phyloP scores from a whole-genome alignment of 2,797 vertebrate species.

The Enteromius treurensis region DNA sequence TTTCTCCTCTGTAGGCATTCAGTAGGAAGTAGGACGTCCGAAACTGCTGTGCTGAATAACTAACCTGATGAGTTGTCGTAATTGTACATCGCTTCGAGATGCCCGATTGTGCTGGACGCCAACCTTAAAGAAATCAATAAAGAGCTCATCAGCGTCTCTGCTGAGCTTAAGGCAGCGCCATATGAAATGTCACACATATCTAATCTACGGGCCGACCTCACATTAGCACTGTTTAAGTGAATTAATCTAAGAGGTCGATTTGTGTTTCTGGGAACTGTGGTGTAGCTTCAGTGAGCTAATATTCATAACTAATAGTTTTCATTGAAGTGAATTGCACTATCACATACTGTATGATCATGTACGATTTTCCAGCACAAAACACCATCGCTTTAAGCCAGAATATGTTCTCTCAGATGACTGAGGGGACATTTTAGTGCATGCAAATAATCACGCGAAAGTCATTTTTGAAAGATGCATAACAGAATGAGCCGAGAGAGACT shows the following conservation, averaged over 20 bases:
- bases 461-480: background rate
- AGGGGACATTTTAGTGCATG: background rate
- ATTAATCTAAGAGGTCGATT: slow-evolving; percentile 20
- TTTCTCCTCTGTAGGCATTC: slow-evolving; percentile 17
- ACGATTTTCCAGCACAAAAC: background rate
- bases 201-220: slow-evolving; percentile 29
- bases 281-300: background rate
- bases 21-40: background rate
- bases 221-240: slow-evolving; percentile 47
- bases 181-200: slow-evolving; percentile 48
- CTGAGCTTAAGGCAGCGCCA: slow-evolving; percentile 19
- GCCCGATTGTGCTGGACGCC: background rate
- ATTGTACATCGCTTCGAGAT: slow-evolving; percentile 13
- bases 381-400: background rate
- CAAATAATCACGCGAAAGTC: slow-evolving; percentile 9
- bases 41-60: slow-evolving; percentile 3
- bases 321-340: background rate
- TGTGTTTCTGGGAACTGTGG: slow-evolving; percentile 1
- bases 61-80: slow-evolving; percentile 11
- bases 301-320: slow-evolving; percentile 29
- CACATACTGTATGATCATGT: background rate
- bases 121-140: slow-evolving; percentile 20
- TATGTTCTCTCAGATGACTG: background rate
- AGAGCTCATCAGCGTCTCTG: slow-evolving; percentile 22
- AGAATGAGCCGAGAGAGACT: background rate